A percentile compares a stretch with the other conserved stretches of the same genome.
These are phyloP conservation scores for Meiosimyza decipiens DNA, from an alignment of 2,888 invertebrate genomes.

Conservation along the genomic window DNA sequence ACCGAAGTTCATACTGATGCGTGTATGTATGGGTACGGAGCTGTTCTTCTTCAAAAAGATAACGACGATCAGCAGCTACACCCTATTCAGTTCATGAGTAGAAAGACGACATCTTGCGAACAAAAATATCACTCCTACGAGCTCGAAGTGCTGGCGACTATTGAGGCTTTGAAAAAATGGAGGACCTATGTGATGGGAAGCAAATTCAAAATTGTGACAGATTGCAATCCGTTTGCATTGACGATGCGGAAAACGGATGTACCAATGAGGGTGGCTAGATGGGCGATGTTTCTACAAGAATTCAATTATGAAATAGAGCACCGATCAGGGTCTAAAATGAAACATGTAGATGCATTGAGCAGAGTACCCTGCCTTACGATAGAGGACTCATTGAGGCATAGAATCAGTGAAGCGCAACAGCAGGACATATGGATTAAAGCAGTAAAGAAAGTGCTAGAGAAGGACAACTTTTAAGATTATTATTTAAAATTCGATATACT, in stretches of 20 bases:
- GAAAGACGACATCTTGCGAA: conserved; percentile 38
- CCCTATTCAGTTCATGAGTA: conserved; percentile 42
- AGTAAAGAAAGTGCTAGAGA: conserved; percentile 25
- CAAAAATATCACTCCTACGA: conserved; percentile 46
- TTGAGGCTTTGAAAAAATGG: conserved; percentile 43
- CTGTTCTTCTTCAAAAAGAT: conserved; percentile 43
- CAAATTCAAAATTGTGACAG: conserved; percentile 43
- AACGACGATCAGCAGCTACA: conserved; percentile 36
- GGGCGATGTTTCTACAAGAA: conserved; percentile 38
- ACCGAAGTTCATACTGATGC: conserved; percentile 18
- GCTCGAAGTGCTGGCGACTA: conserved; percentile 43
- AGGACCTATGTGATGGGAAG: conserved; percentile 50
- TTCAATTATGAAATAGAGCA: conserved; percentile 34
- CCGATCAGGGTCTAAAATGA: conserved; percentile 30
- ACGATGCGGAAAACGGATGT: conserved; percentile 38
- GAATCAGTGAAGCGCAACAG: conserved; percentile 23
- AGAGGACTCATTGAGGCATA: conserved; percentile 21
- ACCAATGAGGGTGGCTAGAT: conserved; percentile 30
- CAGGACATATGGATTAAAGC: conserved; percentile 26
- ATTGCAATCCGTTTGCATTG: conserved; percentile 53
- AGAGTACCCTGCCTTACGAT: not conserved
- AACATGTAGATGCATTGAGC: conserved; percentile 36
- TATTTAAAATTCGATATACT: too few relatives aligned
- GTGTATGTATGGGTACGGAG: conserved; percentile 41
- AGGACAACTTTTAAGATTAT: conserved; percentile 17